phyloP scores from a whole-genome alignment of 2,113 vertebrate genomes.

The Emberiza fucata region DNA sequence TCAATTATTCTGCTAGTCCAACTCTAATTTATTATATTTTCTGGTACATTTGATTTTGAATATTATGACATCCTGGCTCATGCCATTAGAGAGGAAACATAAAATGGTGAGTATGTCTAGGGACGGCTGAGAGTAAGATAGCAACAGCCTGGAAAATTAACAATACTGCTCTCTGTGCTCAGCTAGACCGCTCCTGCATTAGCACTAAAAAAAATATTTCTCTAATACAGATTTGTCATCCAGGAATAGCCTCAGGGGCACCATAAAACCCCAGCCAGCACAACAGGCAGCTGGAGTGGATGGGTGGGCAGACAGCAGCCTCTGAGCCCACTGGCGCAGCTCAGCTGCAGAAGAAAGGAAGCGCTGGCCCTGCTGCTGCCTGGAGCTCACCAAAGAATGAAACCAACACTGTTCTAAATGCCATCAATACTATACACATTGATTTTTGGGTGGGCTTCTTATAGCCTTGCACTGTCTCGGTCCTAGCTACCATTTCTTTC shows the following conservation, averaged over 20 bases:
- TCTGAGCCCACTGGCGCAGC: not conserved
- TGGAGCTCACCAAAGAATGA: not conserved
- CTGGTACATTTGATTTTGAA: constrained; percentile 68
- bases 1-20: constrained; percentile 54
- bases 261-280: not conserved
- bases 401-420: accelerated
- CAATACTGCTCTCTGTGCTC: not conserved
- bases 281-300: accelerated
- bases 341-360: not conserved
- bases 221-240: not conserved
- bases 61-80: constrained; percentile 55
- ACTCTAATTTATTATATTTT: constrained; percentile 70
- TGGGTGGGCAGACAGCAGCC: not conserved
- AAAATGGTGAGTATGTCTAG: constrained; percentile 30
- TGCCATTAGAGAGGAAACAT: constrained; percentile 55
- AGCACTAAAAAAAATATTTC: constrained; percentile 1
- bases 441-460: not conserved
- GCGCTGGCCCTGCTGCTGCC: not conserved
- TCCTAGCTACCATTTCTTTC: not conserved
- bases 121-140: constrained; percentile 16
- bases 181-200: not conserved
- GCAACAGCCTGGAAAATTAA: constrained; percentile 64
- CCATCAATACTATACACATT: not conserved
- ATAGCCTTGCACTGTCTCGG: not conserved
- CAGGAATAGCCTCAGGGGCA: not conserved